Percentiles rank a stretch among this genome's conserved stretches.
Conservation (phyloP, 2,113 vertebrate species). For the Gymnobelideus leadbeateri region DNA sequence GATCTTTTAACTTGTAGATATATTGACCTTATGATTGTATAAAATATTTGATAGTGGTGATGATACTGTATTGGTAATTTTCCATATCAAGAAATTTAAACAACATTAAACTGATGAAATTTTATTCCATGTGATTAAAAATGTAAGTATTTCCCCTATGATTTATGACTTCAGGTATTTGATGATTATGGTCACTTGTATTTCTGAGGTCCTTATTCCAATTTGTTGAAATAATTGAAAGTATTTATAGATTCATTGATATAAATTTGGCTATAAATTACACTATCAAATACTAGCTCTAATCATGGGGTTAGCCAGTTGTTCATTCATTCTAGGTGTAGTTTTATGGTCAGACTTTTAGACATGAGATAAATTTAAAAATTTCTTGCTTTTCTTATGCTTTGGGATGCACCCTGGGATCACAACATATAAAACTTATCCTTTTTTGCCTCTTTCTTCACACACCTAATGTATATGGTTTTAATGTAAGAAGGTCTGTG, state of each 20-base stretch:
- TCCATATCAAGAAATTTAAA: not conserved
- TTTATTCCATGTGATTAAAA: not conserved
- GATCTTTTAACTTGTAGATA: not conserved
- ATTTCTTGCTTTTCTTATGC: not conserved
- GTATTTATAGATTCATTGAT: not conserved
- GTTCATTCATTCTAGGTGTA: not conserved
- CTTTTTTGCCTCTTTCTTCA: not conserved
- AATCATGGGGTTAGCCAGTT: not conserved
- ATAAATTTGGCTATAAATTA: not conserved
- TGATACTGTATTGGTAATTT: not conserved
- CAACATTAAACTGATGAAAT: not conserved
- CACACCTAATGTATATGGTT: not conserved
- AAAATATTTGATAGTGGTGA: not conserved
- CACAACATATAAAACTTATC: fast-evolving
- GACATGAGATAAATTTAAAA: not conserved
- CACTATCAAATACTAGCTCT: not conserved
- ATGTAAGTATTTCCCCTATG: not conserved
- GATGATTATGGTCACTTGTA: not conserved
- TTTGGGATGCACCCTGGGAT: not conserved
- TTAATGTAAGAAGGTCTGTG: not conserved
- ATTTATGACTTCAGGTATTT: not conserved
- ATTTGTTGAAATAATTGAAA: not conserved
- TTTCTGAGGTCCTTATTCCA: conserved; percentile 19
- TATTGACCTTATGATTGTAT: not conserved
- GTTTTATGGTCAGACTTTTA: not conserved